phyloP scores from a whole-genome alignment of 2,113 vertebrate species.

The Artemisiospiza belli region DNA sequence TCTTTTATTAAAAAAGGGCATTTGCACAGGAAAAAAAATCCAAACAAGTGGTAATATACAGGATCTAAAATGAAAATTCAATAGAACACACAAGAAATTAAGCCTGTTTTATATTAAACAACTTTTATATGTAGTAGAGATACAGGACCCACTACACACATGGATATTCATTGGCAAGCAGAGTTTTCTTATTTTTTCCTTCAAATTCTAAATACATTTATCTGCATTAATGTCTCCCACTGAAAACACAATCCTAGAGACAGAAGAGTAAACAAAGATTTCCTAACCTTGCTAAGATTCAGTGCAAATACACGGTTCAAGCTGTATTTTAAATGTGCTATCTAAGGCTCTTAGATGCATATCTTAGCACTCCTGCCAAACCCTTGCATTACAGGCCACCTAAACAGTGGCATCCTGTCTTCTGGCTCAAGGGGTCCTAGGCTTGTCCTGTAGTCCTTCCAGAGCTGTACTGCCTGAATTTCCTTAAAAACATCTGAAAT shows the following conservation, averaged over 20 bases:
- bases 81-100: background rate
- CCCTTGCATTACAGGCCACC: background rate
- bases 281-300: background rate
- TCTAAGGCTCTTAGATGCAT: background rate
- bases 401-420: background rate
- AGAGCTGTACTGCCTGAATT: background rate
- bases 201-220: background rate
- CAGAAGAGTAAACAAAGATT: background rate
- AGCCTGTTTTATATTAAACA: background rate
- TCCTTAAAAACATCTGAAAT: background rate
- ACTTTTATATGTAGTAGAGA: background rate
- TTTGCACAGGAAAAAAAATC: background rate
- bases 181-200: background rate
- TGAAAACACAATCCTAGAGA: background rate
- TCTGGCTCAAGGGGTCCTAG: background rate
- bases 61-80: background rate
- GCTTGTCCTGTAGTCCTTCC: background rate
- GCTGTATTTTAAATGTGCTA: background rate
- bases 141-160: background rate
- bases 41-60: background rate
- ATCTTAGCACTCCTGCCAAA: background rate
- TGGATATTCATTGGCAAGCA: background rate
- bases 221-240: background rate
- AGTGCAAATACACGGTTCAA: background rate
- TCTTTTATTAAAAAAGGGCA: background rate